Base-by-base conservation (phyloP, 2,888 invertebrate genomes). In the Cheilosia urbana region DNA sequence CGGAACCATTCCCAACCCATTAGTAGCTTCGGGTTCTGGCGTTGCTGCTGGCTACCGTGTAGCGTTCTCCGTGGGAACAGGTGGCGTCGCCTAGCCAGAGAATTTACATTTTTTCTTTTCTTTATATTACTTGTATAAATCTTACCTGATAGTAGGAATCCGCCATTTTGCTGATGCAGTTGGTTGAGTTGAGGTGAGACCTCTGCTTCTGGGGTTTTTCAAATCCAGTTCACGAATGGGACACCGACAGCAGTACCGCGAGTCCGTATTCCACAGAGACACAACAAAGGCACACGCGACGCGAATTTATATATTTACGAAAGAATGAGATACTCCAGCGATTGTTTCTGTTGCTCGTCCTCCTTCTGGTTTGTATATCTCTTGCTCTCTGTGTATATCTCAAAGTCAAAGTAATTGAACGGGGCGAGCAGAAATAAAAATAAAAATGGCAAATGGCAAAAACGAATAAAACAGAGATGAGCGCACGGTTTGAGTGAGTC, bases 91-190 rank as follows among this genome's bases (percentile, higher is more conserved):
- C 11, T 51, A 60, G 11, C 11, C 42, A 49, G 40, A 68, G 71
- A 79, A 79, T 79, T 76, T 76, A 80, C 57, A 84, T 40, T 57
- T 34, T 37, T 72, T 62, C 60, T 30, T 30, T 27, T 27, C 27
- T 17, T 34, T 45, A 27, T 34, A 42, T 11, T 19, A 3, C 24
- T 87, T 4, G n/a, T 2, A 17, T 2, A 45, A 17, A 11, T 47
- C 90, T 91, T 90, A 92, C 92, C 92, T 92, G 92, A 90, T 92
- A 92, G 89, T 92, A 92, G 84, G 92, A 92, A 89, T 92, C 92
- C 90, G 92, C 92, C 92, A 92, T 92, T 90, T 89, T 92, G 88
- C 89, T 57, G 76, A 71, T 68, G 65, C 49, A 63, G 47, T 69
- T 79, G 47, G 37, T 37, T 37, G 37, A 37, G 37, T 71, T 2